Percentiles rank a stretch among this genome's conserved stretches.
Evolutionary conservation across 1,140 invertebrate species (phyloP).

Genomic region (Drosophila sucinea): DNA sequence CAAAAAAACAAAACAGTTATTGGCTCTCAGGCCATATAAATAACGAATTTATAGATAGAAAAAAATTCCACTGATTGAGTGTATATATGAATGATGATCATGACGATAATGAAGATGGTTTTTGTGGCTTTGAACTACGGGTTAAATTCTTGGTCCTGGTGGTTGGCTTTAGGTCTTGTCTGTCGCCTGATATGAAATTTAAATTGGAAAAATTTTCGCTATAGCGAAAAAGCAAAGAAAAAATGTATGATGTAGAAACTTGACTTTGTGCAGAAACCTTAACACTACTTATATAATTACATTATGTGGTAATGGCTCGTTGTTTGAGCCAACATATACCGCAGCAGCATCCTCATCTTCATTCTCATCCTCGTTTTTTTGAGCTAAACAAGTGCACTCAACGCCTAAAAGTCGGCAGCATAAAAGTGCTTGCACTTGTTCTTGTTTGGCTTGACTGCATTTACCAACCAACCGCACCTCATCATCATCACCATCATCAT

Average conservation of each 20-base stretch:
- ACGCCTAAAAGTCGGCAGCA: conserved; percentile 20
- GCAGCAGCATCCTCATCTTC: not conserved
- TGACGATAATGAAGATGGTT: not conserved
- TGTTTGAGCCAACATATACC: conserved; percentile 1
- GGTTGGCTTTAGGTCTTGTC: not conserved
- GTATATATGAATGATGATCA: not conserved
- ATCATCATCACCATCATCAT: not conserved
- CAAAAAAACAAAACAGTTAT: not conserved
- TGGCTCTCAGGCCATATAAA: conserved; percentile 2
- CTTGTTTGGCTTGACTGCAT: conserved; percentile 10
- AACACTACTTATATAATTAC: conserved; percentile 6
- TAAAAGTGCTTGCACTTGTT: conserved; percentile 11
- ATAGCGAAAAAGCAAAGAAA: not conserved
- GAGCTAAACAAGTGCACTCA: conserved; percentile 16
- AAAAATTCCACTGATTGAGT: not conserved
- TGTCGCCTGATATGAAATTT: not conserved
- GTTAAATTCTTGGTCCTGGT: not conserved
- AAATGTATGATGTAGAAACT: too few species aligned
- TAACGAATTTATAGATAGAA: conserved; percentile 1
- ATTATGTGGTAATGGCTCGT: conserved; percentile 7
- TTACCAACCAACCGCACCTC: conserved; percentile 1
- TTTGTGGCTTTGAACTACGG: not conserved
- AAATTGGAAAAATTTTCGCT: not conserved
- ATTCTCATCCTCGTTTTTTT: not conserved
- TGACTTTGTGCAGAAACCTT: too few species aligned